Conservation (phyloP, 2,888 invertebrate genomes). For the Nowickia ferox region DNA sequence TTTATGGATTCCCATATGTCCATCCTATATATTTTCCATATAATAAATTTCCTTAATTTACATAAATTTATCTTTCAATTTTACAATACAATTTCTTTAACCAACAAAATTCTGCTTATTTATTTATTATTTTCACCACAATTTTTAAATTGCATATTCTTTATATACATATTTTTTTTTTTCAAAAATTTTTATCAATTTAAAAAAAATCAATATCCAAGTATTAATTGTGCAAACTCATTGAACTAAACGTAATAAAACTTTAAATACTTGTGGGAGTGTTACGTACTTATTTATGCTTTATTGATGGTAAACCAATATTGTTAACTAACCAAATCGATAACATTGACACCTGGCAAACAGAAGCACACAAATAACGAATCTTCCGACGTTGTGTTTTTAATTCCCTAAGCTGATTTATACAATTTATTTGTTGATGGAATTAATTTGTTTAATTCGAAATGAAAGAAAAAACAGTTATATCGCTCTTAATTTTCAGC, state of each 20-base stretch:
- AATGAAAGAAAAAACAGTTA: background rate
- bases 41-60: too few relatives aligned
- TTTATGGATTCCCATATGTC: too few relatives aligned
- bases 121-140: background rate
- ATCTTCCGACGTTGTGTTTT: slow-evolving; percentile 14
- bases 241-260: slow-evolving; percentile 32
- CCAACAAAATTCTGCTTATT: too few relatives aligned
- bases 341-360: slow-evolving; percentile 60
- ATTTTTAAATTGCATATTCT: background rate
- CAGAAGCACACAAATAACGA: slow-evolving; percentile 27
- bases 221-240: slow-evolving; percentile 2
- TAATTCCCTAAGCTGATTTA: slow-evolving; percentile 45
- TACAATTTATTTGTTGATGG: slow-evolving; percentile 35
- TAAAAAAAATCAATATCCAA: background rate
- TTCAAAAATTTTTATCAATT: background rate
- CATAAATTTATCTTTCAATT: too few relatives aligned
- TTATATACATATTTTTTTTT: background rate
- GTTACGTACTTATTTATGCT: background rate
- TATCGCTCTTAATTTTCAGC: slow-evolving; percentile 6
- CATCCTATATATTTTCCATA: too few relatives aligned
- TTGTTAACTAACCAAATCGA: slow-evolving; percentile 3
- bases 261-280: slow-evolving; percentile 23
- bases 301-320: slow-evolving; percentile 35
- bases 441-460: slow-evolving; percentile 52
- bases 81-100: too few relatives aligned